Base-by-base conservation (phyloP, 2,113 vertebrate genomes). In the Empidonax traillii region DNA sequence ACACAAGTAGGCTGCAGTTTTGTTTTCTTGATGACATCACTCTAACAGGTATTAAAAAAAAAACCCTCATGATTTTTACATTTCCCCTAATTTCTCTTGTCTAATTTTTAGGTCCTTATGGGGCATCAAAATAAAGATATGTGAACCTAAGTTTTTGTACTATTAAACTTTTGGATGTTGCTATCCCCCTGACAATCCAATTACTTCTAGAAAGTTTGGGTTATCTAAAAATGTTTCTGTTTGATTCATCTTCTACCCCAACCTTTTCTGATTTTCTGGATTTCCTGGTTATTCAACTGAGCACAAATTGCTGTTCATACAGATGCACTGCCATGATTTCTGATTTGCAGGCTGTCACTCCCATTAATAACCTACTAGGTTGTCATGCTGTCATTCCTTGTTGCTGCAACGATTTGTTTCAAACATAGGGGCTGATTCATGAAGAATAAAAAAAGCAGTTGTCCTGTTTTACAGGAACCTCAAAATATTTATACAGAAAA, bases 291-390 rank as follows among this genome's bases (percentile, higher is more conserved):
- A 96, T 95, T 98, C 97, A 96, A 82, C 95, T 91, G 94, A 97
- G 94, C 95, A 97, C 96, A 98, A 96, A 97, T 97, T 96, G 96
- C 97, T 94, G 93, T 97, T 98, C 97, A 79, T 93, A 95, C 89
- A 95, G 93, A 95, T 82, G 87, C 96, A 72, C 79, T 88, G 86
- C 95, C 97, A 96, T 97, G 97, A 96, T 97, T 98, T 95, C 98
- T 97, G 98, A 98, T 98, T 98, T 98, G 97, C 97, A 94, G 97
- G 96, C 95, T 98, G 98, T 98, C 98, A 96, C 88, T 96, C 93
- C 97, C 97, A 97, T 98, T 98, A 97, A 98, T 97, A 97, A 98
- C 97, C 90, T 78, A 82, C 95, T 72, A 81, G 95, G 94, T 96
- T 98, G 97, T 97, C 98, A 97, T 96, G 35, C 95, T 98, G 98